Conservation (phyloP, 2,113 vertebrate species). For the Eolophus roseicapilla region DNA sequence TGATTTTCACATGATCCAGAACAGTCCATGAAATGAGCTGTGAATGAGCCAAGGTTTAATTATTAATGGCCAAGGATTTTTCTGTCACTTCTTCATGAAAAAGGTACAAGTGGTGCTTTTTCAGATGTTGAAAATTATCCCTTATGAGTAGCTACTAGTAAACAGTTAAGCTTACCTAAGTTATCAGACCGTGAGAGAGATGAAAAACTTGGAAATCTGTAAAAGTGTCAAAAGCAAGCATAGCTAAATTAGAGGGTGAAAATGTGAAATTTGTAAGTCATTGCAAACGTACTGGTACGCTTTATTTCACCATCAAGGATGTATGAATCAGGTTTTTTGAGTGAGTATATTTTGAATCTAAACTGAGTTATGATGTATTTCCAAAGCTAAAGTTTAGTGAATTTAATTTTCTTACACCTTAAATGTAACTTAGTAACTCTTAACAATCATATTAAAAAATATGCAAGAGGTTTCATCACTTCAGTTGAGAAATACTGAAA, state of each 20-base stretch:
- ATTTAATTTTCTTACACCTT: neutral
- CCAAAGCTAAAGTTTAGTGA: neutral
- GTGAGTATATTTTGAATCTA: neutral
- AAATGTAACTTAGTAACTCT: neutral
- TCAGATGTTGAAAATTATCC: neutral
- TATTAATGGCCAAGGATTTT: neutral
- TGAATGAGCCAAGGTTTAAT: neutral
- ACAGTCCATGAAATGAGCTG: neutral
- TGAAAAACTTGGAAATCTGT: neutral
- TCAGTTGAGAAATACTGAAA: neutral
- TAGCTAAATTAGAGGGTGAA: neutral
- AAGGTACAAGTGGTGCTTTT: neutral
- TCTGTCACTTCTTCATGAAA: neutral
- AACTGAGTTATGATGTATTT: neutral
- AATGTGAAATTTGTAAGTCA: neutral
- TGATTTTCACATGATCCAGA: slow-evolving; percentile 79
- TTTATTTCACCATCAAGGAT: neutral
- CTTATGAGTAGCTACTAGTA: neutral
- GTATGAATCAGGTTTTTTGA: neutral
- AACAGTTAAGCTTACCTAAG: neutral
- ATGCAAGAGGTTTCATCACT: neutral
- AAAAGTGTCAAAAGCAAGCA: neutral
- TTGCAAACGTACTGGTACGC: neutral
- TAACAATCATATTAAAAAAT: neutral
- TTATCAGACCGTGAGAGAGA: neutral